phyloP scores from a whole-genome alignment of 2,888 invertebrate genomes.

The Drosophila kambysellisi region DNA sequence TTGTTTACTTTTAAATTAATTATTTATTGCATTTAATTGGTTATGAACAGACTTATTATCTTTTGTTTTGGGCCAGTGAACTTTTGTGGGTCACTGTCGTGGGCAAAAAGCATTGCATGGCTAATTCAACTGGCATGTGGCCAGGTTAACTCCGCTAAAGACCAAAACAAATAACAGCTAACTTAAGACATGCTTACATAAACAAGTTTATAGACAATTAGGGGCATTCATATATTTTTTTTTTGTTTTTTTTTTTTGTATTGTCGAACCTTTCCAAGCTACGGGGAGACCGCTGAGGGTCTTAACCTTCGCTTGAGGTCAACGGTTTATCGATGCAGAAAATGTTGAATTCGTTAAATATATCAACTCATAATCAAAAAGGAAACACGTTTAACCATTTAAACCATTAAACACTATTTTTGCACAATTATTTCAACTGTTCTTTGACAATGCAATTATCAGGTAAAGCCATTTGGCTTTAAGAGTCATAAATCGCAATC shows the following conservation, averaged over 20 bases:
- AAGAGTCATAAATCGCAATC: neutral
- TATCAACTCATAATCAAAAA: neutral
- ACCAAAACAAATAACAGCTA: slow-evolving; percentile 22
- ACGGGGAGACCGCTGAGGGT: slow-evolving; percentile 32
- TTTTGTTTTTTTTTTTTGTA: neutral
- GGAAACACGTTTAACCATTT: neutral
- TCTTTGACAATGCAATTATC: slow-evolving; percentile 14
- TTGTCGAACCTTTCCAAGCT: slow-evolving; percentile 59
- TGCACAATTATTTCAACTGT: neutral
- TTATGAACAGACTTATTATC: slow-evolving; percentile 25
- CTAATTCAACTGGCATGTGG: neutral
- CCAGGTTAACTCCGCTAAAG: slow-evolving; percentile 16
- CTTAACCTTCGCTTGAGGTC: slow-evolving; percentile 77
- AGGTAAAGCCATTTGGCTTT: neutral
- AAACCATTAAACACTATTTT: neutral
- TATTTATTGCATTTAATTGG: slow-evolving; percentile 10
- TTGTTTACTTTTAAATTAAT: neutral
- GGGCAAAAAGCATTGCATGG: slow-evolving; percentile 34
- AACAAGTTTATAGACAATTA: slow-evolving; percentile 16
- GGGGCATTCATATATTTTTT: slow-evolving; percentile 25
- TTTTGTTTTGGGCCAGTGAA: slow-evolving; percentile 19
- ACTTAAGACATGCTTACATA: neutral
- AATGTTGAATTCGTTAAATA: slow-evolving; percentile 22
- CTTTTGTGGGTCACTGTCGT: slow-evolving; percentile 65
- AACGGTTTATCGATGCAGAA: slow-evolving; percentile 76